Evolutionary conservation across 2,797 vertebrate genomes (phyloP).

Genomic region (Pangasius macronema): DNA sequence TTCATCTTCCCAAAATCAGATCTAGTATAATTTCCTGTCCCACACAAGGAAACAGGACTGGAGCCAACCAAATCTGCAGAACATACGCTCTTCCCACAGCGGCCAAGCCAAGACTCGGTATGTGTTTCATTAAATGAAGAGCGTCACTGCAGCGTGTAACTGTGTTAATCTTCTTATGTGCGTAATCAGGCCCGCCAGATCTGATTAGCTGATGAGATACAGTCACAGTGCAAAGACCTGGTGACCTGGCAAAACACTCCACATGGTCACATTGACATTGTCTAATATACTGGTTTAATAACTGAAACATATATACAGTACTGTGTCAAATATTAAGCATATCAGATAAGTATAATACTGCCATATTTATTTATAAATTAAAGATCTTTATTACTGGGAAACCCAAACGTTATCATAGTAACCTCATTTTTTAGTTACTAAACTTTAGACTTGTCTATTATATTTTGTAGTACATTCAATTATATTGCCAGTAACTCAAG

Average conservation of each 20-base stretch:
- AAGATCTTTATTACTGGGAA: not conserved
- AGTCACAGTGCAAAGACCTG: not conserved
- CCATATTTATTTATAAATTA: not conserved
- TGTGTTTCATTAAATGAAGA: constrained; percentile 46
- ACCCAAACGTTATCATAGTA: not conserved
- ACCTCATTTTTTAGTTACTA: not conserved
- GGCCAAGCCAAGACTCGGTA: constrained; percentile 31
- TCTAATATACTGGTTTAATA: not conserved
- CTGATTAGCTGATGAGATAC: not conserved
- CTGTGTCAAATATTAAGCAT: not conserved
- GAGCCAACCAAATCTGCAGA: constrained; percentile 5
- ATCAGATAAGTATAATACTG: not conserved
- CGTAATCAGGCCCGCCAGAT: not conserved
- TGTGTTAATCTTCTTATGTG: constrained; percentile 7
- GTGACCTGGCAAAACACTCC: not conserved
- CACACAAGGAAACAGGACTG: not conserved
- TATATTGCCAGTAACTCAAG: not conserved
- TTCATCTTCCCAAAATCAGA: not conserved
- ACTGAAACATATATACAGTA: too few species aligned
- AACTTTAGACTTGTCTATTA: not conserved
- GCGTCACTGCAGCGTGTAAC: not conserved
- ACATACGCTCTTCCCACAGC: constrained; percentile 20
- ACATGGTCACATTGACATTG: not conserved
- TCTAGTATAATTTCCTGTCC: not conserved
- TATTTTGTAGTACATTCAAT: not conserved